phyloP scores from a whole-genome alignment of 2,888 invertebrate species.

The Silvanus unidentatus region DNA sequence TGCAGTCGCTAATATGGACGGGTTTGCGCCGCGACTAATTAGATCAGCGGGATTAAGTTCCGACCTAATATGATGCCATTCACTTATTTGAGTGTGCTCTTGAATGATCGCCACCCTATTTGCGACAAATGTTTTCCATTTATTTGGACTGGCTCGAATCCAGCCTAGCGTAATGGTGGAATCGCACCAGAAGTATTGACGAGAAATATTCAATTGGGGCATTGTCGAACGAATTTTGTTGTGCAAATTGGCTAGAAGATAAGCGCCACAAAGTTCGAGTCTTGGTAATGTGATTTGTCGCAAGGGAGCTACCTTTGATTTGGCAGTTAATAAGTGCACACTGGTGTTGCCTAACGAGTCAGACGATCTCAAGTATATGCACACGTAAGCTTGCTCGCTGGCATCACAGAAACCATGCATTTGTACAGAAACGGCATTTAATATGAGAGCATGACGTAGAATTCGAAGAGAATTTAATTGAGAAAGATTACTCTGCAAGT shows the following conservation, averaged over 20 bases:
- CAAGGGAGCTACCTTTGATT: slow-evolving; percentile 28
- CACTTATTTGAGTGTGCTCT: slow-evolving; percentile 5
- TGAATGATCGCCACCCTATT: slow-evolving; percentile 22
- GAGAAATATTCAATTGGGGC: background rate
- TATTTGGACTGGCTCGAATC: slow-evolving; percentile 9
- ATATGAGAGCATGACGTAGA: slow-evolving; percentile 4
- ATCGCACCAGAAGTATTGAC: slow-evolving; percentile 22
- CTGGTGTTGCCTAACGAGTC: slow-evolving; percentile 5
- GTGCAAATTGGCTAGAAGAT: slow-evolving; percentile 15
- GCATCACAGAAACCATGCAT: slow-evolving; percentile 23
- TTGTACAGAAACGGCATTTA: slow-evolving; percentile 3
- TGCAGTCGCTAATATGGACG: slow-evolving; percentile 9
- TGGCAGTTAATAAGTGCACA: slow-evolving; percentile 22
- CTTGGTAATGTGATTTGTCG: slow-evolving; percentile 23
- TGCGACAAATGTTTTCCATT: slow-evolving; percentile 24
- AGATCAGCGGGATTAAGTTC: slow-evolving; percentile 12
- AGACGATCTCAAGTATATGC: slow-evolving; percentile 12
- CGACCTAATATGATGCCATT: slow-evolving; percentile 17
- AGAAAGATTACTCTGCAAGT: background rate
- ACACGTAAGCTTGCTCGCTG: slow-evolving; percentile 16
- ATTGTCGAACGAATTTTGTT: background rate
- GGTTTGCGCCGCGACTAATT: slow-evolving; percentile 17
- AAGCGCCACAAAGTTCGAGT: slow-evolving; percentile 26
- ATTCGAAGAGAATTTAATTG: background rate
- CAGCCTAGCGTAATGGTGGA: slow-evolving; percentile 19